Evolutionary conservation across 53 echinoderm and acorn worm genomes (phyloP), one percentile per base, ranked within the genome.

Genomic region (Mesocentrotus franciscanus): DNA sequence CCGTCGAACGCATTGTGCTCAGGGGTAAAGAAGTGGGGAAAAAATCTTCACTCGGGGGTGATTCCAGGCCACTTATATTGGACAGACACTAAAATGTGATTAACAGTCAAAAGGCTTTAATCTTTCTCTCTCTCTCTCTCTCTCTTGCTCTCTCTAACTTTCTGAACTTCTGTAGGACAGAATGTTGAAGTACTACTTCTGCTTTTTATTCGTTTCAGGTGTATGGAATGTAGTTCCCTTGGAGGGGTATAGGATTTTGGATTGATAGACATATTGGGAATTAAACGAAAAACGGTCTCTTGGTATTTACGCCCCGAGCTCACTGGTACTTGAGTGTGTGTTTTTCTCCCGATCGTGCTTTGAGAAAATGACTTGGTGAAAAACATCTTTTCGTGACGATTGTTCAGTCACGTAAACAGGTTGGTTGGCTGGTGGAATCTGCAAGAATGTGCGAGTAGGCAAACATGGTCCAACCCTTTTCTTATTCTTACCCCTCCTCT

Each of bases 301-400:
- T 58, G 87, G 87, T 87, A 58, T 87, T 87, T 29, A 27, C 29
- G 87, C 87, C 87, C 58, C 87, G n/a, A 27, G 87, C 56, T 87
- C 26, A 58, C 13, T 12, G 29, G 87, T 87, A 59, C 87, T 87
- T 57, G 57, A 16, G 58, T 27, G 20, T 8, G 15, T 87, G 87
- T 87, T 58, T 58, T 59, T 87, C 87, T 87, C 87, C n/a, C 8
- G 87, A 87, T 57, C 87, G 87, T 87, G 87, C 87, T 58, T 24
- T 2, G 10, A 58, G 58, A 57, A 87, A 87, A 58, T 87, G 87
- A 27, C 57, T 87, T 87, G 56, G 58, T 27, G 12, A 29, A 87
- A 87, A 87, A 87, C 87, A 87, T 29, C 58, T 87, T 87, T 57
- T 87, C n/a, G 29, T 58, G 87, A 87, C 87, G 87, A 58, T 87